These are phyloP conservation scores for Yponomeuta plumbellus DNA, from an alignment of 2,888 invertebrate species.

Conservation along the genomic window DNA sequence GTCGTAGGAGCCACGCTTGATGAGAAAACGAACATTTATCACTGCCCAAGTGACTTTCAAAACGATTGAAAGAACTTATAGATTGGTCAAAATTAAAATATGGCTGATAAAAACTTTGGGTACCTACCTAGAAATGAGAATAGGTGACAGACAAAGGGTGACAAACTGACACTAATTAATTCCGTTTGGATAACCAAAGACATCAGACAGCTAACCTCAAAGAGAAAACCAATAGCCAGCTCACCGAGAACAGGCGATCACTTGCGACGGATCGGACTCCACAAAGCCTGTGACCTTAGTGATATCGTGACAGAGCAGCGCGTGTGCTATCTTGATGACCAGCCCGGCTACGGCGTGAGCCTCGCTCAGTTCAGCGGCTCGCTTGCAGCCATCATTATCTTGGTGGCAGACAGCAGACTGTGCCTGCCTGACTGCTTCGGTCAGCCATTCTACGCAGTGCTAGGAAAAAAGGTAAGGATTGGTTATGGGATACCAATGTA, in stretches of 20 bases:
- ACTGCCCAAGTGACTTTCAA: too few species aligned
- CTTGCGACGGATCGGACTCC: slow-evolving; percentile 52
- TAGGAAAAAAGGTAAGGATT: slow-evolving; percentile 25
- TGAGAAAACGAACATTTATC: too few species aligned
- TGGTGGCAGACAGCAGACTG: slow-evolving; percentile 27
- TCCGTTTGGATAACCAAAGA: too few species aligned
- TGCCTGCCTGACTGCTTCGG: slow-evolving; percentile 49
- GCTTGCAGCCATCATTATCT: slow-evolving; percentile 31
- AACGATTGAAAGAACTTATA: too few species aligned
- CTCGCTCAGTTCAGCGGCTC: slow-evolving; percentile 57
- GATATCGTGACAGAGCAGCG: slow-evolving; percentile 51
- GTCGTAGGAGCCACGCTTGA: too few species aligned
- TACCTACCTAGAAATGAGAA: too few species aligned
- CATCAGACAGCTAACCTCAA: too few species aligned
- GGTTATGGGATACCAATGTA: too few species aligned
- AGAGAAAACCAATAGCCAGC: neutral
- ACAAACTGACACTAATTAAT: too few species aligned
- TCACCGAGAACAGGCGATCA: slow-evolving; percentile 62
- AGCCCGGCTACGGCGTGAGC: slow-evolving; percentile 61
- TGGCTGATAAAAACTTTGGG: too few species aligned
- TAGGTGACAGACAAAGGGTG: too few species aligned
- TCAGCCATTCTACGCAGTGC: slow-evolving; percentile 59
- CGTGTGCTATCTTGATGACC: slow-evolving; percentile 57
- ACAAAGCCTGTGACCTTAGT: slow-evolving; percentile 58
- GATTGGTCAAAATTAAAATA: too few species aligned